Evolutionary conservation across 92 coral and sea anemone species (phyloP).

Genomic region (Actinostola sp.): DNA sequence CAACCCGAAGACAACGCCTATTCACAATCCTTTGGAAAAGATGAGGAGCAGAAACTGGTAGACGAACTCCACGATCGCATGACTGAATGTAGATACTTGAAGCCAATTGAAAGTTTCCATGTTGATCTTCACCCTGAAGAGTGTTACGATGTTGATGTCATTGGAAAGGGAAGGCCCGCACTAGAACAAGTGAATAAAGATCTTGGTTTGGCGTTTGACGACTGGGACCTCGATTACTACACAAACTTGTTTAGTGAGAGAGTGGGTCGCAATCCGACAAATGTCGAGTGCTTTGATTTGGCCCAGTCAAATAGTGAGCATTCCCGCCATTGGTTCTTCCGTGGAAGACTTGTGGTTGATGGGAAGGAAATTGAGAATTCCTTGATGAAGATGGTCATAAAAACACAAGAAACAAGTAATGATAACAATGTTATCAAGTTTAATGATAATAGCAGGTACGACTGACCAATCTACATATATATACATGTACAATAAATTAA

Average conservation of each 20-base stretch:
- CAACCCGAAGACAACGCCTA: constrained; percentile 44
- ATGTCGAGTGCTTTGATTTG: constrained; percentile 97
- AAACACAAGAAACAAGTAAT: constrained; percentile 78
- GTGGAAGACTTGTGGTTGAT: constrained; percentile 85
- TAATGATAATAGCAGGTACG: constrained; percentile 91
- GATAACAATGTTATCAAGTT: constrained; percentile 86
- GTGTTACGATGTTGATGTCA: constrained; percentile 85
- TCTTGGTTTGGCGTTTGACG: constrained; percentile 93
- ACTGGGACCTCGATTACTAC: constrained; percentile 95
- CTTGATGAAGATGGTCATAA: constrained; percentile 91
- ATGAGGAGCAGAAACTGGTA: constrained; percentile 72
- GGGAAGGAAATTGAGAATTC: constrained; percentile 82
- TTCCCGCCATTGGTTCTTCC: constrained; percentile 97
- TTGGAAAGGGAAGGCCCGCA: constrained; percentile 71
- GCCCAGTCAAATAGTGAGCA: constrained; percentile 99
- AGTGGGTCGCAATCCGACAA: constrained; percentile 90
- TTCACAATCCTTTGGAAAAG: constrained; percentile 42
- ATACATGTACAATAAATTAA: too few species aligned
- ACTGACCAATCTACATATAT: too few species aligned
- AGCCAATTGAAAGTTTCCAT: constrained; percentile 77
- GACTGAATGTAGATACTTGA: constrained; percentile 90
- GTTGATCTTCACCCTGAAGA: constrained; percentile 64
- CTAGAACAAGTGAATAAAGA: constrained; percentile 83
- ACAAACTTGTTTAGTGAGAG: constrained; percentile 77
- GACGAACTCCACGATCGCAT: constrained; percentile 86